Conservation (phyloP, 1,140 invertebrate genomes). For the Tetragnatha versicolor region DNA sequence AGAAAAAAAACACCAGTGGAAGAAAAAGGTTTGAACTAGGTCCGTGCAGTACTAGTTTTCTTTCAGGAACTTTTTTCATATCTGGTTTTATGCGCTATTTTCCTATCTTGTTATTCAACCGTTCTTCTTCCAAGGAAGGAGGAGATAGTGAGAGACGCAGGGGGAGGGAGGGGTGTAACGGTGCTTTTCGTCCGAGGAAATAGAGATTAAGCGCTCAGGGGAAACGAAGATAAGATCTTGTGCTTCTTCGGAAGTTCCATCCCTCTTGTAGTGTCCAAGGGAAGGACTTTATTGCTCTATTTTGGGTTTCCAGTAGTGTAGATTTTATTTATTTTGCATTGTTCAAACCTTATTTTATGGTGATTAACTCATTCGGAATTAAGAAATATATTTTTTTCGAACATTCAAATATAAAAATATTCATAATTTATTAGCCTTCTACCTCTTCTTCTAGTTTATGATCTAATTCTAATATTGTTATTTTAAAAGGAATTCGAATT, state of each 20-base stretch:
- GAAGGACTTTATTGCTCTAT: too few species aligned
- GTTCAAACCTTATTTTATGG: too few species aligned
- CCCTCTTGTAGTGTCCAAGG: too few species aligned
- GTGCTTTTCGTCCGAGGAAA: not conserved
- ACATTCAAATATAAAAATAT: too few species aligned
- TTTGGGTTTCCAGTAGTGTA: too few species aligned
- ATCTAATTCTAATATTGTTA: too few species aligned
- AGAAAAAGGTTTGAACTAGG: not conserved
- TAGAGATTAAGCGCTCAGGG: constrained; percentile 7
- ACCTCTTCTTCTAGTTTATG: too few species aligned
- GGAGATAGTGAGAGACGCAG: constrained; percentile 8
- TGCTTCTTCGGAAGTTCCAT: constrained; percentile 15
- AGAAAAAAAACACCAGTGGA: not conserved
- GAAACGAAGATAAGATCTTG: constrained; percentile 31
- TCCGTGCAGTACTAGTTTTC: constrained; percentile 13
- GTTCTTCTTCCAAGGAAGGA: not conserved
- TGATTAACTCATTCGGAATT: too few species aligned
- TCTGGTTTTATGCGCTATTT: constrained; percentile 14
- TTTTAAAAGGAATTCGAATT: too few species aligned
- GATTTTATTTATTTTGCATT: too few species aligned
- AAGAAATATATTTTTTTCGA: too few species aligned
- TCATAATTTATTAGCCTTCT: too few species aligned
- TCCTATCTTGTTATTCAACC: not conserved
- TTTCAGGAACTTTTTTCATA: constrained; percentile 18
- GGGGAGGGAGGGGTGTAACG: not conserved